Percentiles rank a stretch among this genome's conserved stretches.
These are phyloP conservation scores for Sigmodon hispidus DNA, from an alignment of 2,113 vertebrate genomes.

Conservation along the genomic window DNA sequence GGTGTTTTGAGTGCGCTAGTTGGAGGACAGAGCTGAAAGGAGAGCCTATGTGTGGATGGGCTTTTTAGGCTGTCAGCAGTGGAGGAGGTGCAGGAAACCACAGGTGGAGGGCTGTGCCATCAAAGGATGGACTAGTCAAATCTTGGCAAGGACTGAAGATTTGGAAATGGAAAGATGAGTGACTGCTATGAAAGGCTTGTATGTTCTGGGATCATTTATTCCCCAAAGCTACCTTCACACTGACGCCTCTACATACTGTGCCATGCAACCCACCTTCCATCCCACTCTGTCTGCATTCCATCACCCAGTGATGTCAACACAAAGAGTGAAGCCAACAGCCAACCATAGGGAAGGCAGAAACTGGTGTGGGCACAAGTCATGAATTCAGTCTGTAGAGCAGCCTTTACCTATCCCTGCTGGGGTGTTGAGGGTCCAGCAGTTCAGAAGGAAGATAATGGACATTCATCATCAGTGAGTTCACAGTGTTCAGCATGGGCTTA, in stretches of 20 bases:
- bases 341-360: not conserved
- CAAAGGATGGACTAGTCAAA: not conserved
- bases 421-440: not conserved
- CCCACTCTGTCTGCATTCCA: not conserved
- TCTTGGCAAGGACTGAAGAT: not conserved
- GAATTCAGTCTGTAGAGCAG: not conserved
- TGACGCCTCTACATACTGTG: not conserved
- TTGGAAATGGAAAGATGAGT: not conserved
- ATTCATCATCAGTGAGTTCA: not conserved
- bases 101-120: too few species aligned
- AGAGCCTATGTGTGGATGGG: not conserved
- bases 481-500: too few species aligned
- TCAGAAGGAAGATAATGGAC: not conserved
- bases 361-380: not conserved
- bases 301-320: fast-evolving
- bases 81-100: not conserved
- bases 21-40: not conserved
- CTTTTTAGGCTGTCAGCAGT: not conserved
- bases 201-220: not conserved
- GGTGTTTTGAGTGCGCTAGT: not conserved
- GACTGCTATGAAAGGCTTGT: not conserved
- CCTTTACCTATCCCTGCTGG: not conserved
- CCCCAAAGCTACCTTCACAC: not conserved
- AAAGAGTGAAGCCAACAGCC: not conserved
- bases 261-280: not conserved